Base-by-base conservation (phyloP, 64 coral and sea anemone species). In the Porites australiensis region DNA sequence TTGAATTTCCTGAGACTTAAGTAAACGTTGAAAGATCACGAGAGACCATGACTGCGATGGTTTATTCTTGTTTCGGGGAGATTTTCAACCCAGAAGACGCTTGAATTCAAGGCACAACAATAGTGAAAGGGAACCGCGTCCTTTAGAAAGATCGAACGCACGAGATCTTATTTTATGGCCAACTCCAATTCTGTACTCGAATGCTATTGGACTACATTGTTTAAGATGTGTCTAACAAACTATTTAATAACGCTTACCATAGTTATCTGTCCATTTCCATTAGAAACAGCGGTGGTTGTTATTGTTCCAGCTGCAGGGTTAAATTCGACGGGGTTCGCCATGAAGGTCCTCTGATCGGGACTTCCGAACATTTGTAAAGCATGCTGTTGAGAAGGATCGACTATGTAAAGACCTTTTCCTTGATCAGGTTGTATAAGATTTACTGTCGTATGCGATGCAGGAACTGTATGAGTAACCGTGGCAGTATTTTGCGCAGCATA, bases 391-490 rank as follows among this genome's bases (percentile, higher is more conserved):
- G 91, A 96, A 57, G 98, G 98, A 88, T 99, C 98, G 47, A 99
- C 98, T 22, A 99, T 99, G 55, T 96, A 99, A 61, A 99, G 92
- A 43, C 98, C 91, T 94, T 99, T 99, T 18, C 90, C 82, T 82
- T 99, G 98, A 50, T 99, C 98, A 81, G 91, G 91, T 72, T 90
- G 90, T 66, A 99, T 99, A 44, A 95, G 82, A 88, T 99, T 99
- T 50, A 99, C 98, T 4, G 98, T 95, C 55, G 95, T 87, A 74
- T 95, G 94, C 27, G 94, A 91, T 75, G 94, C 95, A 72, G 98
- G 94, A 6, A 93, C 94, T 62, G 98, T 92, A 51, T 99, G 98
- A 61, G 98, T 91, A 27, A 93, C 98, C 55, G 94, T 79, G 3
- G 93, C 98, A 6, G 90, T 88, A 82, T 90, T 95, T 89, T 93